These are phyloP conservation scores for Polyommatus icarus DNA, from an alignment of 2,888 invertebrate species.

Conservation along the genomic window DNA sequence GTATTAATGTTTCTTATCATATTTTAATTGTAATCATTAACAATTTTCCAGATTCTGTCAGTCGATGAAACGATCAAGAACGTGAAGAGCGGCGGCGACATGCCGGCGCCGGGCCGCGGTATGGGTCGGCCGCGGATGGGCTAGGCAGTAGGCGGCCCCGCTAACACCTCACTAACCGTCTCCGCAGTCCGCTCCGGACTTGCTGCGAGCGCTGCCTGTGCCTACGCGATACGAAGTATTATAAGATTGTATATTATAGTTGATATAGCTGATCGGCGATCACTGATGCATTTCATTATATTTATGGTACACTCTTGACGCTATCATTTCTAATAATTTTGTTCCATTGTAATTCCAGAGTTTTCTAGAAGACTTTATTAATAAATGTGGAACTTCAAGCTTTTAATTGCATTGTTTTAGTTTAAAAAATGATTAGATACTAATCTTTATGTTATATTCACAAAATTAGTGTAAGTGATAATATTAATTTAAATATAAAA, in stretches of 20 bases:
- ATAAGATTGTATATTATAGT: background rate
- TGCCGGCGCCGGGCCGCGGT: conserved; percentile 79
- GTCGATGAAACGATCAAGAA: conserved; percentile 99
- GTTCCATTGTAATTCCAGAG: background rate
- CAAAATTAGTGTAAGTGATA: conserved; percentile 25
- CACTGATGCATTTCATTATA: conserved; percentile 11
- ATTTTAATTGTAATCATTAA: background rate
- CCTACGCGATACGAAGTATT: background rate
- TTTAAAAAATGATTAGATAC: background rate
- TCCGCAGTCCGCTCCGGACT: background rate
- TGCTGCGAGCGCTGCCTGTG: conserved; percentile 22
- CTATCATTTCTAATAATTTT: conserved; percentile 4
- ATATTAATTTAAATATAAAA: conserved; percentile 23
- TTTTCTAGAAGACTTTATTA: conserved; percentile 2
- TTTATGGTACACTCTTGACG: background rate
- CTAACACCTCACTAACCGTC: conserved; percentile 20
- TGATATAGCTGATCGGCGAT: background rate
- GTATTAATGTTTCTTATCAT: no score
- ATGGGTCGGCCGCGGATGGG: conserved; percentile 89
- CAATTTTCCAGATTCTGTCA: conserved; percentile 85
- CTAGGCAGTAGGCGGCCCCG: conserved; percentile 45
- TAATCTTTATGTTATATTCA: conserved; percentile 22
- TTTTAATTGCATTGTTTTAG: conserved; percentile 25
- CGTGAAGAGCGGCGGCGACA: conserved; percentile 82
- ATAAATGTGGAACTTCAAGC: conserved; percentile 9